Evolutionary conservation across 2,888 invertebrate species (phyloP), one percentile per base, ranked within the genome.

Genomic region (Diadegma fenestrale): DNA sequence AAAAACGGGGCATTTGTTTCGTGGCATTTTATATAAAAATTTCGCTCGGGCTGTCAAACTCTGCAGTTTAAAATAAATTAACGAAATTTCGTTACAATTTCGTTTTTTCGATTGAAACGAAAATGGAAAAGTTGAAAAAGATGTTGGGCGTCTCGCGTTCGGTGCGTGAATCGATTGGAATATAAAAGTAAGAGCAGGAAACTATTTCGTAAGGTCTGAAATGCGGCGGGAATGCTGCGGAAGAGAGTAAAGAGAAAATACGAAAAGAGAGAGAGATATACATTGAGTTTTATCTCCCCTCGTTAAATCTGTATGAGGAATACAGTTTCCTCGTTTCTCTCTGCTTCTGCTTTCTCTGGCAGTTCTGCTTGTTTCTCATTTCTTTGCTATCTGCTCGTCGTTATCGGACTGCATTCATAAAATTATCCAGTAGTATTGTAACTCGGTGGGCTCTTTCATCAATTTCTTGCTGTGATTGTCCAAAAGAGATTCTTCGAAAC

Each of bases 221-320:
- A 71, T 48, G 61, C 43, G 48, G 61, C 43, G 48, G n/a, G 14
- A n/a, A 30, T 30, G 37, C 19, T 6, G 33, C 0, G 43, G 51
- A 17, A 54, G 64, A 75, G 48, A 58, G 22, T 64, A 48, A 64
- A 48, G 14, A 26, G 19, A 37, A 61, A 41, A 58, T 54, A 43
- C 30, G 4, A 7, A 68, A 58, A 14, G 43, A 33, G 48, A 48
- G 43, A 75, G 64, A 37, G 51, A 30, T 69, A 68, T 45, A 71
- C 48, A 68, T 61, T 68, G 43, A 63, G 76, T 82, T 82, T 82
- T 82, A 86, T 86, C 85, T 86, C 76, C 82, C 80, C 82, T 82
- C 85, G 77, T 80, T 82, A 77, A 54, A 72, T 66, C 72, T 72
- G 41, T 80, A 72, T 48, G 37, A 41, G 75, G 43, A 69, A 51